These are phyloP conservation scores for Clepsis dumicolana DNA, from an alignment of 2,888 invertebrate species.

Conservation along the genomic window DNA sequence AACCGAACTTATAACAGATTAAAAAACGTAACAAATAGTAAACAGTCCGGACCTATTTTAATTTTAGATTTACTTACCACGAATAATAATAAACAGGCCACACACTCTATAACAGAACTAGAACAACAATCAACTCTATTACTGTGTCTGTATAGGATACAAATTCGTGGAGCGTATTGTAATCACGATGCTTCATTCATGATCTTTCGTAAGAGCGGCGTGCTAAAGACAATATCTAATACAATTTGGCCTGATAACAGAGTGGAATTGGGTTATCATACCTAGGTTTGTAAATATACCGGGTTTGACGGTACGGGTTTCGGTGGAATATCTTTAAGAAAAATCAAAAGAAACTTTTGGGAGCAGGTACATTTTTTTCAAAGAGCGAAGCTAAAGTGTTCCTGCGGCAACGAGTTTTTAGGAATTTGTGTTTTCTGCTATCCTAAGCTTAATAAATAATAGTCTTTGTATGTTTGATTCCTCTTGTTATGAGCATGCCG, in stretches of 20 bases:
- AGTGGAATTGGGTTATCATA: conserved; percentile 75
- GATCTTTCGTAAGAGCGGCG: conserved; percentile 59
- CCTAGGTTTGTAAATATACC: conserved; percentile 68
- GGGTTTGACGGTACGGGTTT: background rate
- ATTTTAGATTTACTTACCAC: conserved; percentile 17
- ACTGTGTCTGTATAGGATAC: background rate
- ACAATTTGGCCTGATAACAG: conserved; percentile 67
- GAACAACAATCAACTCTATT: background rate
- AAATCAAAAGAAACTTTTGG: background rate
- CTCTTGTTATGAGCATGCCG: too few relatives aligned
- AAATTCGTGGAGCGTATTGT: conserved; percentile 1
- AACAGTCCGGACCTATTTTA: conserved; percentile 1
- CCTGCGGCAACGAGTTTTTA: too few relatives aligned
- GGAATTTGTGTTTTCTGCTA: too few relatives aligned
- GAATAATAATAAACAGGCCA: conserved; percentile 23
- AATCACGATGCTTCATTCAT: conserved; percentile 42
- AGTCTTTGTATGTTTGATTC: too few relatives aligned
- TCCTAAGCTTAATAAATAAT: too few relatives aligned
- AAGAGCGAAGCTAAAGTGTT: too few relatives aligned
- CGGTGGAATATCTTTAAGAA: background rate
- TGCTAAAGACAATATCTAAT: conserved; percentile 63
- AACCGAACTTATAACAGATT: background rate
- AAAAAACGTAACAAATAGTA: background rate
- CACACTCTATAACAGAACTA: background rate
- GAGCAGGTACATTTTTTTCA: too few relatives aligned